Percentiles rank a stretch among this genome's conserved stretches.
These are phyloP conservation scores for Panopea generosa DNA, from an alignment of 2,888 invertebrate species.

Conservation along the genomic window DNA sequence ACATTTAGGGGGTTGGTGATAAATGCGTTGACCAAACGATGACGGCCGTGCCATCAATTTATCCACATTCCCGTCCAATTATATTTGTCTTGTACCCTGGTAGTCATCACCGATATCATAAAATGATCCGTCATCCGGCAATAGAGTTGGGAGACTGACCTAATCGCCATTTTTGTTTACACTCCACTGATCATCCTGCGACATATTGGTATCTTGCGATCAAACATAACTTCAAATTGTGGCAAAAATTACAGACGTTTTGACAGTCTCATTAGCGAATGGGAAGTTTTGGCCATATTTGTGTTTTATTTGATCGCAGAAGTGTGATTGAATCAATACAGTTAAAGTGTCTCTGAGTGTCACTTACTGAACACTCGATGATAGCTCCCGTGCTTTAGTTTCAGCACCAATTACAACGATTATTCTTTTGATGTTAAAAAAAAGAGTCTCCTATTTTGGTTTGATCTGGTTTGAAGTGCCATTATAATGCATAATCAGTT, in stretches of 20 bases:
- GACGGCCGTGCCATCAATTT: conserved; percentile 62
- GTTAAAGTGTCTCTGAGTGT: conserved; percentile 4
- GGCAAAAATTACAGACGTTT: conserved; percentile 55
- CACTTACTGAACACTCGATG: neutral
- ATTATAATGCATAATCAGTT: too few species aligned
- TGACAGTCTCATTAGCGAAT: conserved; percentile 60
- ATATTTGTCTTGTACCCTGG: conserved; percentile 64
- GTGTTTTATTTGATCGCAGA: conserved; percentile 55
- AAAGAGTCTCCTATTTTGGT: too few species aligned
- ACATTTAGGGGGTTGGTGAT: conserved; percentile 46
- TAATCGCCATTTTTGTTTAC: conserved; percentile 60
- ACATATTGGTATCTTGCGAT: conserved; percentile 57
- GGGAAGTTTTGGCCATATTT: conserved; percentile 52
- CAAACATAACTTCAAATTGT: conserved; percentile 50
- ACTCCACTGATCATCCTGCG: conserved; percentile 52
- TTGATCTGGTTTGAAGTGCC: too few species aligned
- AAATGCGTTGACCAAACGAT: conserved; percentile 61
- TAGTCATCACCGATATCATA: conserved; percentile 53
- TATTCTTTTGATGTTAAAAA: too few species aligned
- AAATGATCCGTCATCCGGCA: conserved; percentile 60
- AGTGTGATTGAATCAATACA: conserved; percentile 5
- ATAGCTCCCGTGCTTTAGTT: too few species aligned
- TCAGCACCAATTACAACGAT: too few species aligned
- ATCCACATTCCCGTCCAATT: conserved; percentile 57
- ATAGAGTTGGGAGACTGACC: conserved; percentile 41